A percentile compares a stretch with the other conserved stretches of the same genome.
Evolutionary conservation across 2,797 vertebrate genomes (phyloP).

Genomic region (Liasis olivaceus): DNA sequence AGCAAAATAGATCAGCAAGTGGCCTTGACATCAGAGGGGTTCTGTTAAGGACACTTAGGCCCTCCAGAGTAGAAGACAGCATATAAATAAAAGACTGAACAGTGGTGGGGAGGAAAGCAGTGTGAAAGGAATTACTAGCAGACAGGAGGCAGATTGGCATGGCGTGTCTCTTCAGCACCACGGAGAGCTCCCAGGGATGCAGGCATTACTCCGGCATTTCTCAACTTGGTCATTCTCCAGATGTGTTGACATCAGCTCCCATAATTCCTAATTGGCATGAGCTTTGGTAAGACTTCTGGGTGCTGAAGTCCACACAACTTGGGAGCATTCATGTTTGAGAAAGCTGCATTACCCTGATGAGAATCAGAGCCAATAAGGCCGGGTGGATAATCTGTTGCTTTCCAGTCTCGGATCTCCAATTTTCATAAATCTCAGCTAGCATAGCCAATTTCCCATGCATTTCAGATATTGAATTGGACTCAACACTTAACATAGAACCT

Average conservation of each 20-base stretch:
- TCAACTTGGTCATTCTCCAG: not conserved
- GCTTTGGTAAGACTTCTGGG: not conserved
- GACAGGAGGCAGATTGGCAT: not conserved
- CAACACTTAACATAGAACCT: too few relatives aligned
- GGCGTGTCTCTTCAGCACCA: not conserved
- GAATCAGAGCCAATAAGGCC: not conserved
- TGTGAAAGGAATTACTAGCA: not conserved
- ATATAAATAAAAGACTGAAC: not conserved
- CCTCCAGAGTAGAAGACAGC: not conserved
- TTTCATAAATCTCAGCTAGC: not conserved
- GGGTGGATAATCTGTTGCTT: not conserved
- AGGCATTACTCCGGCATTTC: not conserved
- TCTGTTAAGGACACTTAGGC: not conserved
- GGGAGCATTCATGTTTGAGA: not conserved
- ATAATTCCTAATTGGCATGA: too few relatives aligned
- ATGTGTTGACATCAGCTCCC: not conserved
- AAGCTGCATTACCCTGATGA: not conserved
- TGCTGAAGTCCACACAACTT: not conserved
- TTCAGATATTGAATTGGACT: not conserved
- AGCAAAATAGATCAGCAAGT: not conserved
- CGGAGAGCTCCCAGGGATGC: not conserved
- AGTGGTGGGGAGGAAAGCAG: not conserved
- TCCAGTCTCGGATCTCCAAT: not conserved
- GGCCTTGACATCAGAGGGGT: fast-evolving
- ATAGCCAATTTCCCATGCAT: not conserved